Evolutionary conservation across 2,797 vertebrate species (phyloP).

Genomic region (Champsocephalus esox): DNA sequence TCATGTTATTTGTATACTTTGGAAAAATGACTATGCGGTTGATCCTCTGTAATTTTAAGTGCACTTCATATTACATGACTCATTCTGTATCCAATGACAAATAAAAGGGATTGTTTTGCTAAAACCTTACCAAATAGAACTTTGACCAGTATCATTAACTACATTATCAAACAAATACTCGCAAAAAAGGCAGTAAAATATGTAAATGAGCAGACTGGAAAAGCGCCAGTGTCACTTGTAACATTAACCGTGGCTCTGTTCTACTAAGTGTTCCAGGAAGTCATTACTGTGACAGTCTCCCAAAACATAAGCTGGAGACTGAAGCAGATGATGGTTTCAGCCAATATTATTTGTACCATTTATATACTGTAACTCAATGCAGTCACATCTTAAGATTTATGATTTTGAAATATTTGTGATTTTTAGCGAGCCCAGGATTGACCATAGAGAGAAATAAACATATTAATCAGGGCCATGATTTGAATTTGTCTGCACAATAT

Average conservation of each 20-base stretch:
- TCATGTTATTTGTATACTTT: slow-evolving; percentile 2
- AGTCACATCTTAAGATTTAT: no score
- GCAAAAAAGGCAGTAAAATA: neutral
- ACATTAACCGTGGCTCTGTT: neutral
- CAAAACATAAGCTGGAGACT: no score
- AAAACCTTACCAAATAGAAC: neutral
- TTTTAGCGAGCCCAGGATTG: no score
- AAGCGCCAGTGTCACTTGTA: neutral
- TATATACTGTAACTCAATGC: no score
- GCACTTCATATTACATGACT: slow-evolving; percentile 6
- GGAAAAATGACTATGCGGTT: no score
- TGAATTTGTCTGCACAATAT: no score
- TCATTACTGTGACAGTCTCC: no score
- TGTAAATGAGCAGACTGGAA: neutral
- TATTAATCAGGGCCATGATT: no score
- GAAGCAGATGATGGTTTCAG: no score
- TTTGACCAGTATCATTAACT: neutral
- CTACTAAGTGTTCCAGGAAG: neutral
- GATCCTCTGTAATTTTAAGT: neutral
- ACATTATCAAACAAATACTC: neutral
- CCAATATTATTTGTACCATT: no score
- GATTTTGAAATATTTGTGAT: no score
- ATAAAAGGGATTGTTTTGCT: slow-evolving; percentile 3
- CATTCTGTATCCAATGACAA: slow-evolving; percentile 17
- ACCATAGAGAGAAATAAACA: no score